Percentiles rank a stretch among this genome's conserved stretches.
phyloP scores from a whole-genome alignment of 2,888 invertebrate species.

The Caprella mutica region DNA sequence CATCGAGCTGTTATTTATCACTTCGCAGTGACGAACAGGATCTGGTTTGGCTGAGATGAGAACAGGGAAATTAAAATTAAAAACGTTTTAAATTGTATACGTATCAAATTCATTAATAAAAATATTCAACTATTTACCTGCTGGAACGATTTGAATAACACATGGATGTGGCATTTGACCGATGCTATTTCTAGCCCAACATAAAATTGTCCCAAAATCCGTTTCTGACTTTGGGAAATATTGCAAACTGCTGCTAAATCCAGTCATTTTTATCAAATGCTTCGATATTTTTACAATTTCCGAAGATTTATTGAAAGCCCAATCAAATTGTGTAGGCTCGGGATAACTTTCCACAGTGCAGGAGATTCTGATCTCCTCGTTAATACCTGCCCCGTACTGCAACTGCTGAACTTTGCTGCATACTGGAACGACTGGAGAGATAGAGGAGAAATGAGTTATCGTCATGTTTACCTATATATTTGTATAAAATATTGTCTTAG shows the following conservation, averaged over 20 bases:
- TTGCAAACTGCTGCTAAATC: neutral
- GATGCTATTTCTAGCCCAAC: slow-evolving; percentile 37
- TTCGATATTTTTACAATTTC: neutral
- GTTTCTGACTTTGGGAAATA: slow-evolving; percentile 32
- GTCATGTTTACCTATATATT: no score
- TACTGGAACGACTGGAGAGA: slow-evolving; percentile 1
- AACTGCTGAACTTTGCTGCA: neutral
- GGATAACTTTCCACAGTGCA: slow-evolving; percentile 4
- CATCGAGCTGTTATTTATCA: slow-evolving; percentile 4
- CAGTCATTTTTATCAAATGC: neutral
- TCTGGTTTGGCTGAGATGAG: slow-evolving; percentile 7
- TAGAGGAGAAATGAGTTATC: no score
- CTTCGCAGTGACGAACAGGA: slow-evolving; percentile 5
- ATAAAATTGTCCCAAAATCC: slow-evolving; percentile 37
- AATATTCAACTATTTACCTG: slow-evolving; percentile 35
- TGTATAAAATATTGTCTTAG: no score
- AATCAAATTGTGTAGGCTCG: neutral
- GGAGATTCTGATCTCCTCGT: neutral
- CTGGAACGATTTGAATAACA: slow-evolving; percentile 37
- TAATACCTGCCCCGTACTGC: slow-evolving; percentile 2
- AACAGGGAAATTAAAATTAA: no score
- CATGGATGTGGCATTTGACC: slow-evolving; percentile 36
- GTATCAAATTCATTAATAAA: no score
- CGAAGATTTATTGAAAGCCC: slow-evolving; percentile 10
- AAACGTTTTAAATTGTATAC: no score